Conservation (phyloP, 2,113 vertebrate genomes). For the Coracopsis vasa region DNA sequence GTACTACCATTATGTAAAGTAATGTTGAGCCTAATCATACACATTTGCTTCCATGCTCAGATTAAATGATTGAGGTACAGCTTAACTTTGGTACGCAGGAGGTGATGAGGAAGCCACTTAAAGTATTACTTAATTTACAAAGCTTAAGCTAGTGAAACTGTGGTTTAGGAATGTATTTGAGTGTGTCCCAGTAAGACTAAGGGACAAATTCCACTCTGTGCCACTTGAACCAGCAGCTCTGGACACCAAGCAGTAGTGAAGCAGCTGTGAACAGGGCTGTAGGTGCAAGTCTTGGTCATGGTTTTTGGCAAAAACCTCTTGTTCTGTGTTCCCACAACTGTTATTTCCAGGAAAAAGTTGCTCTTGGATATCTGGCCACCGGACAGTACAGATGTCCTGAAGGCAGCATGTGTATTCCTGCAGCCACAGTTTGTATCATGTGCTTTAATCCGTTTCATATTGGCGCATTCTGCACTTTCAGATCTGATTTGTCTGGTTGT, state of each 20-base stretch:
- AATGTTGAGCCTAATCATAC: neutral
- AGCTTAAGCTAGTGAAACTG: neutral
- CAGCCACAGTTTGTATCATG: neutral
- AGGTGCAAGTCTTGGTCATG: neutral
- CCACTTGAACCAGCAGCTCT: neutral
- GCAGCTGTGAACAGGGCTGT: neutral
- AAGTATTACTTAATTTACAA: neutral
- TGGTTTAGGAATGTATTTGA: neutral
- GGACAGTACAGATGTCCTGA: neutral
- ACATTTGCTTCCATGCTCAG: neutral
- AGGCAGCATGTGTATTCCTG: neutral
- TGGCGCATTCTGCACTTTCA: rapidly evolving
- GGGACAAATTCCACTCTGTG: neutral
- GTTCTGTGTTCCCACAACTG: neutral
- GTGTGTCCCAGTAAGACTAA: neutral
- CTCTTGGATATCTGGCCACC: slow-evolving; percentile 11
- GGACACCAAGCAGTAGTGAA: neutral
- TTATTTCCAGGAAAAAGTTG: slow-evolving; percentile 24
- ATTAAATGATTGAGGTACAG: neutral
- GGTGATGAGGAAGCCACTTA: neutral
- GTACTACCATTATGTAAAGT: neutral
- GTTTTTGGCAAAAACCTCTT: neutral
- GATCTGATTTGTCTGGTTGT: neutral
- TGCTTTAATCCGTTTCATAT: neutral
- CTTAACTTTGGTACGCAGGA: neutral